phyloP scores from a whole-genome alignment of 2,888 invertebrate genomes.

The Leucophora obtusa region DNA sequence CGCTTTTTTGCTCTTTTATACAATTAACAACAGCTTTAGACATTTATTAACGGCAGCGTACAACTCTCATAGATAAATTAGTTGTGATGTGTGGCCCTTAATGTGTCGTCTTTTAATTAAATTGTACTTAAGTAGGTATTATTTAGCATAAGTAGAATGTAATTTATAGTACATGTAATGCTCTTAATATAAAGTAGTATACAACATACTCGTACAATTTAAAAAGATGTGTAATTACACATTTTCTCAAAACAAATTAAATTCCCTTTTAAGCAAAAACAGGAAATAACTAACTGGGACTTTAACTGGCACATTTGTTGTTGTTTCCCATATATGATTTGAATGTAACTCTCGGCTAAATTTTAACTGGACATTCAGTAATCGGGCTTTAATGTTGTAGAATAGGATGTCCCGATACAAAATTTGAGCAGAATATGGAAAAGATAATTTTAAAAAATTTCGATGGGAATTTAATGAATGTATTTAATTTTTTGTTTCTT shows the following conservation, averaged over 20 bases:
- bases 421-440: no score
- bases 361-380: no score
- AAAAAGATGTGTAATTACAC: slow-evolving; percentile 14
- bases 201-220: no score
- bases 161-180: not conserved
- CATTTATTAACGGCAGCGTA: slow-evolving; percentile 11
- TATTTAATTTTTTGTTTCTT: no score
- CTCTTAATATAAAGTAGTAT: not conserved
- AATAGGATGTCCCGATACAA: no score
- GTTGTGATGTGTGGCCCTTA: slow-evolving; percentile 15
- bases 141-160: not conserved
- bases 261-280: not conserved
- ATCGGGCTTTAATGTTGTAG: not conserved
- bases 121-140: slow-evolving; percentile 28
- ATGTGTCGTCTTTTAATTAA: slow-evolving; percentile 30
- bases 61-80: not conserved
- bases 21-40: slow-evolving; percentile 29
- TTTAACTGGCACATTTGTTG: no score
- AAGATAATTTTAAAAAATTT: no score
- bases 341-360: no score
- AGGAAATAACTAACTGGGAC: no score
- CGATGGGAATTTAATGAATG: no score
- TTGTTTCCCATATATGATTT: no score
- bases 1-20: no score
- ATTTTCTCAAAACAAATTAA: slow-evolving; percentile 3